Evolutionary conservation across 2,797 vertebrate genomes (phyloP).

Genomic region (Spinus pinus): DNA sequence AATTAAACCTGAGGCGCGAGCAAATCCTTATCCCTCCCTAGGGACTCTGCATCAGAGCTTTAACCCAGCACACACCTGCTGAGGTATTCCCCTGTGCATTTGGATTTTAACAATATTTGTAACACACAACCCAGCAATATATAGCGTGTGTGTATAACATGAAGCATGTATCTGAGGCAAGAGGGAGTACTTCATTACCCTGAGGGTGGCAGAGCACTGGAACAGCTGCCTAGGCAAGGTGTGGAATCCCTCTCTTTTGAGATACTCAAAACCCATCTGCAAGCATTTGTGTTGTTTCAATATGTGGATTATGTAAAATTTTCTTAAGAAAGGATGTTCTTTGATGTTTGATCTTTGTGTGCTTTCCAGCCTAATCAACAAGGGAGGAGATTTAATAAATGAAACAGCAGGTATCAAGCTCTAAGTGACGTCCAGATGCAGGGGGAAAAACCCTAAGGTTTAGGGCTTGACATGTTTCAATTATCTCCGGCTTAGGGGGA

Average conservation of each 20-base stretch:
- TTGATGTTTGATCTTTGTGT: background rate
- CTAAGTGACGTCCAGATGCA: background rate
- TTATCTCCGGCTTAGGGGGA: background rate
- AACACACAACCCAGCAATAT: fast-evolving
- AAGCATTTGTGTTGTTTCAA: background rate
- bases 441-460: background rate
- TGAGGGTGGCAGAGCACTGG: background rate
- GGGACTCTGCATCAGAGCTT: fast-evolving
- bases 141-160: fast-evolving
- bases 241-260: background rate
- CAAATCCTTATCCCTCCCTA: fast-evolving
- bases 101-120: background rate
- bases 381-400: background rate
- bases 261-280: background rate
- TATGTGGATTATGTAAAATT: background rate
- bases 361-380: background rate
- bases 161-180: background rate
- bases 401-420: background rate
- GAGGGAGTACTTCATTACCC: background rate
- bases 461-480: background rate
- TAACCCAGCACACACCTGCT: fast-evolving
- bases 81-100: fast-evolving
- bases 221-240: background rate
- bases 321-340: background rate
- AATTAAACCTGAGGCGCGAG: fast-evolving